Percentiles rank a stretch among this genome's conserved stretches.
These are phyloP conservation scores for Trematocara macrostoma DNA, from an alignment of 2,113 vertebrate genomes.

Conservation along the genomic window DNA sequence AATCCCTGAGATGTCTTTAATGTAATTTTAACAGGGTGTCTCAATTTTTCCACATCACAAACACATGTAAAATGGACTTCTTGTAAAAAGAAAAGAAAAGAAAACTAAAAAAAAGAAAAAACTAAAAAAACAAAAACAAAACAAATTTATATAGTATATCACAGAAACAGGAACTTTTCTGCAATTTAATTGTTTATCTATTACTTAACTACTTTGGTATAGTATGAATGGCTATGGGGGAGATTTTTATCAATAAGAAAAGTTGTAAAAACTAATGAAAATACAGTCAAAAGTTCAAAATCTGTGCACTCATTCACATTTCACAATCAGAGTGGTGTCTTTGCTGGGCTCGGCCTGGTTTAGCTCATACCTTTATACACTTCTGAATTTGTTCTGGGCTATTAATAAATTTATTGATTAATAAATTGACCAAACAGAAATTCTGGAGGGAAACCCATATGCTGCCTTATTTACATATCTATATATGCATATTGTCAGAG, in stretches of 20 bases:
- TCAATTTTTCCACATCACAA: neutral
- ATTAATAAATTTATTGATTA: neutral
- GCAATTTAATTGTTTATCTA: neutral
- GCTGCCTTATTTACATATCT: neutral
- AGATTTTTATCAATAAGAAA: neutral
- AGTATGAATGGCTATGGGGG: neutral
- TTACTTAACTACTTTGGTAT: neutral
- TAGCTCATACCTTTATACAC: neutral
- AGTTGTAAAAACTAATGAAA: neutral
- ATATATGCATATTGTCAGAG: neutral
- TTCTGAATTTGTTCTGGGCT: neutral
- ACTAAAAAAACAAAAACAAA: neutral
- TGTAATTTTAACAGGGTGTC: neutral
- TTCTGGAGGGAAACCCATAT: neutral
- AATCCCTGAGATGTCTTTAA: neutral
- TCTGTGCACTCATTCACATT: neutral
- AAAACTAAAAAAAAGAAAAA: neutral
- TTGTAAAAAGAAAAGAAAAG: neutral
- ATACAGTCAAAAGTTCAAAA: neutral
- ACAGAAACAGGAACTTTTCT: neutral
- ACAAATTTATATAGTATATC: neutral
- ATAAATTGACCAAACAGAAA: neutral
- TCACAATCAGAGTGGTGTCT: neutral
- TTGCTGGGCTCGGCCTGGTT: neutral
- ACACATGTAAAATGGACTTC: fast-evolving